A percentile compares a stretch with the other conserved stretches of the same genome.
Evolutionary conservation across 2,797 vertebrate species (phyloP).

Genomic region (Poliocrania exsul): DNA sequence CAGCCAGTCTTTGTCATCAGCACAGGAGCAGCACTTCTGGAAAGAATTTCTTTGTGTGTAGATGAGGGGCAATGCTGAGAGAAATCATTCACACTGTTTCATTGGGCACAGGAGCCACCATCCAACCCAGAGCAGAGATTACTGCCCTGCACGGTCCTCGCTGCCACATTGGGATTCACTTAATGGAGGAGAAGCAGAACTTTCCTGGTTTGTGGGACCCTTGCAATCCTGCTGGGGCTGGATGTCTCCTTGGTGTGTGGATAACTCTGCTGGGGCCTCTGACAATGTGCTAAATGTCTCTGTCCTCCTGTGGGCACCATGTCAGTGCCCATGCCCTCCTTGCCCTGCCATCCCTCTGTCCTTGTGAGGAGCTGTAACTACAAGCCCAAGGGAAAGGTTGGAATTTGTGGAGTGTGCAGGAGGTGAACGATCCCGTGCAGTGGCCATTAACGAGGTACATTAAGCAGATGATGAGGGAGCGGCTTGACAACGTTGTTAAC

Average conservation of each 20-base stretch:
- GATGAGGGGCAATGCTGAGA: neutral
- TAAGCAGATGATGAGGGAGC: neutral
- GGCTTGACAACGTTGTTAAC: constrained; percentile 8
- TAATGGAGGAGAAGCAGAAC: neutral
- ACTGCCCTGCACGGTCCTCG: neutral
- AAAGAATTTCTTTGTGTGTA: neutral
- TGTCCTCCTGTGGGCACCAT: neutral
- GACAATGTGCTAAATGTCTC: neutral
- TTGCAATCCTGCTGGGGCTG: neutral
- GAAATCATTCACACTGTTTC: neutral
- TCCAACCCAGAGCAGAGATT: neutral
- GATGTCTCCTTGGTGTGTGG: neutral
- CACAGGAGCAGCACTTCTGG: neutral
- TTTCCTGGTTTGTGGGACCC: neutral
- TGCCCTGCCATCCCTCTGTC: neutral
- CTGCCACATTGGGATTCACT: neutral
- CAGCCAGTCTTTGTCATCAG: neutral
- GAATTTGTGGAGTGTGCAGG: neutral
- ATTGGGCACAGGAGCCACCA: accelerated
- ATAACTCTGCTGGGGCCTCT: neutral
- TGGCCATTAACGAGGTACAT: neutral
- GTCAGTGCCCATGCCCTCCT: neutral
- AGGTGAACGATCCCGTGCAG: neutral
- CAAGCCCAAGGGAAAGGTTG: neutral
- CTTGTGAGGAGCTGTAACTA: neutral